Evolutionary conservation across 2,797 vertebrate genomes (phyloP), one percentile per base, ranked within the genome.

Genomic region (Ptychadena robeensis): DNA sequence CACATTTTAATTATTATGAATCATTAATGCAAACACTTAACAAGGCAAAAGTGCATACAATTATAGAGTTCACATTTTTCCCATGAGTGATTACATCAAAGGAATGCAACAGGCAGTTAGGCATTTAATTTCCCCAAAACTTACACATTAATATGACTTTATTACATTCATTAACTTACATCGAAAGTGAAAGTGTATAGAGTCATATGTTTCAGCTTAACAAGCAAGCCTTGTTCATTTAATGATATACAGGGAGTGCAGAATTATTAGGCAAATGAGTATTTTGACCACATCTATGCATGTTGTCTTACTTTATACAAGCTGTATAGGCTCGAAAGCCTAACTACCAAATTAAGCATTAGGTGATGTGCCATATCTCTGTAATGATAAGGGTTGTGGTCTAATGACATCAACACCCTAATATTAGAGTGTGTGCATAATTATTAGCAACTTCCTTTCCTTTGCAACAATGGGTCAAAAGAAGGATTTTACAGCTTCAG

Each of bases 21-120:
- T 79, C 65, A 79, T 79, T 79, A 79, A 79, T 79, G 76, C 76
- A 79, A 79, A 79, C 44, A 53, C 64, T 79, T 79, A 57, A 79
- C 65, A 79, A 79, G 44, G 64, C 64, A 79, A 69, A 79, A 68
- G 76, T 68, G 76, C 76, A 79, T 79, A 68, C 65, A 79, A 68
- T 79, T 48, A 75, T 68, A 57, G 53, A 53, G 48, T 77, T 79
- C 28, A 68, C 64, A 68, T 57, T 79, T 79, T 59, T 79, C 76
- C 76, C 44, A 34, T 79, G 76, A 79, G 64, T 57, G 31, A 69
- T 53, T 9, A 44, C 34, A 69, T 69, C 68, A 65, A 11, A 31
- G 65, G 28, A 69, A 68, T 37, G 76, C 38, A 68, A 68, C 67
- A 79, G 40, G 76, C 64, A 37, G 53, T 68, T 64, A 68, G 32